These are phyloP conservation scores for Leptinotarsa rubiginosa DNA, from an alignment of 2,888 invertebrate genomes.

Conservation along the genomic window DNA sequence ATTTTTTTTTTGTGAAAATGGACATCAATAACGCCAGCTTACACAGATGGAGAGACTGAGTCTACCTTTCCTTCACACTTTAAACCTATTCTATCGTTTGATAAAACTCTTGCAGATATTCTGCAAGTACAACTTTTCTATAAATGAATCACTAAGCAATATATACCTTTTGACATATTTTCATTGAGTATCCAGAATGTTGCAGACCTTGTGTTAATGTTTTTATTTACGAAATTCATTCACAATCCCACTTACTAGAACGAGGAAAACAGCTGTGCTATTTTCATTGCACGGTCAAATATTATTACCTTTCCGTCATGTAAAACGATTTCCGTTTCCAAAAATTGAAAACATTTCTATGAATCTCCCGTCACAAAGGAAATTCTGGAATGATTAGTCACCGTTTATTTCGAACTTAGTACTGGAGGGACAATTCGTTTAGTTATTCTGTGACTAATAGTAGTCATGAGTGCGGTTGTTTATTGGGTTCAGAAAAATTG, in stretches of 20 bases:
- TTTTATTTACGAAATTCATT: constrained; percentile 5
- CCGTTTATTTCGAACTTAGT: neutral
- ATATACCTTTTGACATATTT: neutral
- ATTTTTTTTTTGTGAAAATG: too few species aligned
- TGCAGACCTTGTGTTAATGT: constrained; percentile 3
- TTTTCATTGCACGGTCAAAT: constrained; percentile 10
- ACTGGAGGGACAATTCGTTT: neutral
- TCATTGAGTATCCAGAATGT: neutral
- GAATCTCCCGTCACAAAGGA: neutral
- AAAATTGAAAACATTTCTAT: neutral
- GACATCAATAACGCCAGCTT: too few species aligned
- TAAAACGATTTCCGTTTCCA: neutral
- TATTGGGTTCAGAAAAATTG: too few species aligned
- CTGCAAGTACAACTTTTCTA: neutral
- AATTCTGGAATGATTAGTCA: constrained; percentile 4
- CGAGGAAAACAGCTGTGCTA: constrained; percentile 6
- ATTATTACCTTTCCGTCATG: neutral
- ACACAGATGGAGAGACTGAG: too few species aligned
- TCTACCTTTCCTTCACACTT: too few species aligned
- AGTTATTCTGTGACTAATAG: neutral
- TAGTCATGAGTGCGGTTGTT: too few species aligned
- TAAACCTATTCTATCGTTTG: too few species aligned
- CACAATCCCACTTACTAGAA: constrained; percentile 1
- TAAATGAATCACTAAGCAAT: neutral
- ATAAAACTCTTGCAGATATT: too few species aligned